phyloP scores from a whole-genome alignment of 64 coral and sea anemone species.

The Porites lutea region DNA sequence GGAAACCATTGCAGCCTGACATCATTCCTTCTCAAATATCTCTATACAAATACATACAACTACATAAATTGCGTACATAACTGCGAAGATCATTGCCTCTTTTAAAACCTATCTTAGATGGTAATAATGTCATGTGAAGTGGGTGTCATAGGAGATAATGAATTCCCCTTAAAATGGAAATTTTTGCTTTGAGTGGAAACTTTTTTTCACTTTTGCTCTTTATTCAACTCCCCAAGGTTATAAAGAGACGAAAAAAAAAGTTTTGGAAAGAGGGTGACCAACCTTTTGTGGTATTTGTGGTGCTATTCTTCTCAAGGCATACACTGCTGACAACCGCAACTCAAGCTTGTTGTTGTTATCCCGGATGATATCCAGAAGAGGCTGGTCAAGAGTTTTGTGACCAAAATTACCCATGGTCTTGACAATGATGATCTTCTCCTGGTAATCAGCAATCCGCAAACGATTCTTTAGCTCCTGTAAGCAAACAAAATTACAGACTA shows the following conservation, averaged over 20 bases:
- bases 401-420: constrained; percentile 27
- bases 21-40: too few species aligned
- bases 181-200: too few species aligned
- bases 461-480: constrained; percentile 18
- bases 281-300: constrained; percentile 34
- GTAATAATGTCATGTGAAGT: background rate
- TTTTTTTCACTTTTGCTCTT: too few species aligned
- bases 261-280: background rate
- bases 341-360: background rate
- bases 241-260: background rate
- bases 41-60: too few species aligned
- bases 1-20: too few species aligned
- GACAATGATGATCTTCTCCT: constrained; percentile 17
- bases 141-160: background rate
- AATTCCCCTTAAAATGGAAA: background rate
- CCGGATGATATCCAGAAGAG: constrained; percentile 8
- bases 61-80: too few species aligned
- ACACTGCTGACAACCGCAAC: constrained; percentile 13
- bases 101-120: too few species aligned
- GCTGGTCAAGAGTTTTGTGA: background rate
- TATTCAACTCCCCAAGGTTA: background rate
- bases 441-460: background rate
- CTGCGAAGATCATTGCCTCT: too few species aligned
- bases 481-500: background rate
- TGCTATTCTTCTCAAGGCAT: constrained; percentile 37